phyloP scores from a whole-genome alignment of 2,113 vertebrate genomes.

The Paraplagusia blochii region DNA sequence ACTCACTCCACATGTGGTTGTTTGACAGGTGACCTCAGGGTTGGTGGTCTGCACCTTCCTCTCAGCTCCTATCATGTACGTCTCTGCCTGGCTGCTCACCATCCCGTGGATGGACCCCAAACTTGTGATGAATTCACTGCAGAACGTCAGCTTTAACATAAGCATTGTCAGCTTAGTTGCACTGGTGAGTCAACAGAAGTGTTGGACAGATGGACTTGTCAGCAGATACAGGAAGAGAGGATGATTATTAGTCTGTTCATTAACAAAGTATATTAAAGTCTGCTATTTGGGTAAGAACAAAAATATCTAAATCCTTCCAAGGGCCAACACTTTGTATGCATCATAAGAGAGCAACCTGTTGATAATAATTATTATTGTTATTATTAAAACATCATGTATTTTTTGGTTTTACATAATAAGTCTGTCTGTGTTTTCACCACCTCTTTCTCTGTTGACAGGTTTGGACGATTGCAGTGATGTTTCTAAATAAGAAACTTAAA shows the following conservation, averaged over 20 bases:
- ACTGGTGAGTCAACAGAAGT: constrained; percentile 79
- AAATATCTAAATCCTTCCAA: no score
- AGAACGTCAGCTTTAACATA: constrained; percentile 90
- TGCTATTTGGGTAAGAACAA: no score
- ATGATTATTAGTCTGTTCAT: no score
- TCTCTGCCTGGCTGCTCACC: constrained; percentile 92
- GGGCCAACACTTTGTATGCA: no score
- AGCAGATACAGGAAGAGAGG: no score
- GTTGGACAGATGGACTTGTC: not conserved
- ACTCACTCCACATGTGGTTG: not conserved
- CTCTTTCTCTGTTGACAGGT: constrained; percentile 69
- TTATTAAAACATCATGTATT: no score
- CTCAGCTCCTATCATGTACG: constrained; percentile 96
- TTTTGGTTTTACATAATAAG: not conserved
- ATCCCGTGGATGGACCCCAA: constrained; percentile 88
- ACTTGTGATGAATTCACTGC: constrained; percentile 81
- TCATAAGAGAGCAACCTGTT: no score
- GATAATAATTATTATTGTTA: no score
- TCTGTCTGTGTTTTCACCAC: not conserved
- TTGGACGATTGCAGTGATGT: constrained; percentile 87
- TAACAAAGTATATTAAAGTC: no score
- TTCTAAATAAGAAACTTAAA: constrained; percentile 90
- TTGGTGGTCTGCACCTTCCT: constrained; percentile 98
- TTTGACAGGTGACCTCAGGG: constrained; percentile 86
- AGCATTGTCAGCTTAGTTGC: constrained; percentile 89